Base-by-base conservation (phyloP, 2,113 vertebrate genomes). In the Eulemur macaco region DNA sequence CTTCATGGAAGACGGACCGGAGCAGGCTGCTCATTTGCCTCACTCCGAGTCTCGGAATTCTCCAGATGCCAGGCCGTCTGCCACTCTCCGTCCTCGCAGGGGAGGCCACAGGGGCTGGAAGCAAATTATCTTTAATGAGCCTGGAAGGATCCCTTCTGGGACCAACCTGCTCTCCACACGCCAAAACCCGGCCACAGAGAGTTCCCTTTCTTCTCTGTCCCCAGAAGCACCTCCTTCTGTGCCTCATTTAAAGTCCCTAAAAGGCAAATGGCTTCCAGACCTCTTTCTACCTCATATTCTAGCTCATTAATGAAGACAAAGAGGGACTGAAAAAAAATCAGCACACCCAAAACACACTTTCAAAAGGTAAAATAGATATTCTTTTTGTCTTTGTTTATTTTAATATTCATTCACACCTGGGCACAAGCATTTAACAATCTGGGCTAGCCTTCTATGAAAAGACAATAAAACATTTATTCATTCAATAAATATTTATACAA, bases 51-150 rank as follows among this genome's bases (percentile, higher is more conserved):
- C 25, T 97, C 29, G 52, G 64, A 14, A 27, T 92, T 84, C 89
- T 47, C 84, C 47, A 54, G 71, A 29, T 47, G 12, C 81, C 84
- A 88, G 84, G 54, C 83, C 34, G 42, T 6, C 95, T 89, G 69
- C 76, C 93, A 78, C 37, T 95, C 81, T 88, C 47, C 93, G 45
- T 81, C 90, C 94, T 69, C 21, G 29, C 71, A 83, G 34, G 80
- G 64, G 54, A 84, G 73, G 83, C 89, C 71, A 80, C 9, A 52
- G 87, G 91, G 71, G 27, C 96, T 94, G 80, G 60, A 92, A 96
- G 93, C 64, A 97, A 98, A 95, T 81, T 60, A 92, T 93, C 97
- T 97, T 93, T 97, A 98, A 98, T 82, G 66, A 91, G 97, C 56
- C 52, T 34, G 76, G 52, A 95, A 76, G 63, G 86, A 87, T 42